Conservation (phyloP, 2,888 invertebrate species). For the Pharmacophagus antenor region DNA sequence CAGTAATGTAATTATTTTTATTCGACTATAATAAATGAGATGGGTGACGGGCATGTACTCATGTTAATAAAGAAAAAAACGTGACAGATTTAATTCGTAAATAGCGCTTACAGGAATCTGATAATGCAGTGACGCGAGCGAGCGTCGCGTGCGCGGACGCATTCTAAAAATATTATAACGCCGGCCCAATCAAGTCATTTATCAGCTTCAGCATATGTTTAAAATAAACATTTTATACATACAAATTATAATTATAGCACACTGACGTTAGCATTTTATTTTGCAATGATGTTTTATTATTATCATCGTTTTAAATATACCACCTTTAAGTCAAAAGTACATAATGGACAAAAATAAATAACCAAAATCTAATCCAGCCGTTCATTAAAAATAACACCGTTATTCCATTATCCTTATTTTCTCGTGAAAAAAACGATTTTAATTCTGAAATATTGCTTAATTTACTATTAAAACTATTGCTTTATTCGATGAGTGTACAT, state of each 20-base stretch:
- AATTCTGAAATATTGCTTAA: too few relatives aligned
- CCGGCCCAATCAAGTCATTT: constrained; percentile 58
- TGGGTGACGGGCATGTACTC: background rate
- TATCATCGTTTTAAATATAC: background rate
- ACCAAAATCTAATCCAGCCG: background rate
- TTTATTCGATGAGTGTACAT: too few relatives aligned
- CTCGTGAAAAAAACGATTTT: too few relatives aligned
- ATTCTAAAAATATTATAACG: constrained; percentile 56
- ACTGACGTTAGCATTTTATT: background rate
- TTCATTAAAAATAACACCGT: too few relatives aligned
- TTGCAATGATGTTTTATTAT: background rate
- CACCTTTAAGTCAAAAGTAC: background rate
- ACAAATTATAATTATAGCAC: background rate
- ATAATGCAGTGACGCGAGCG: constrained; percentile 44
- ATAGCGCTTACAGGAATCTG: constrained; percentile 33
- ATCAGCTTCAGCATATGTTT: constrained; percentile 35
- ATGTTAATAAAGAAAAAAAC: constrained; percentile 8
- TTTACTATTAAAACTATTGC: too few relatives aligned
- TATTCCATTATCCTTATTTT: too few relatives aligned
- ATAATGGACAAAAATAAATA: background rate
- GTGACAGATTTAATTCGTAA: constrained; percentile 10
- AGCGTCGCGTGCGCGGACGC: constrained; percentile 50
- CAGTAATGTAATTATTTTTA: background rate
- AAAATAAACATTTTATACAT: constrained; percentile 30
- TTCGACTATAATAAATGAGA: background rate